Evolutionary conservation across 1,140 invertebrate genomes (phyloP), one percentile per base, ranked within the genome.

Genomic region (Panonychus citri): DNA sequence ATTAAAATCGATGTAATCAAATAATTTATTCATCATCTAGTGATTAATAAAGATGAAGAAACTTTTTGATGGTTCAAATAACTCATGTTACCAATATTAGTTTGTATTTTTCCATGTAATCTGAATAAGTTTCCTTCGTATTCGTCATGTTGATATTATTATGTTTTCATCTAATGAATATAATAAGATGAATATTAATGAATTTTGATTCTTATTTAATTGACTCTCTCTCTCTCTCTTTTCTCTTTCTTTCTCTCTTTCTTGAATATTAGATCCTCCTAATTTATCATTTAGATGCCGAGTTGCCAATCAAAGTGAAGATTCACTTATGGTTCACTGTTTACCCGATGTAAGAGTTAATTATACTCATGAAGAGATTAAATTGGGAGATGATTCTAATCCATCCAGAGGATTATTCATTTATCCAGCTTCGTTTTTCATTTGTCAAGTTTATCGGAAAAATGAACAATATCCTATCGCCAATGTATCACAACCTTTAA

Each of bases 201-300:
- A n/a, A n/a, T n/a, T n/a, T n/a, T 34, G 30, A 34, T 7, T 7
- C 12, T 34, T 5, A 34, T 5, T 12, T 12, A 34, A 34, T 34
- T 34, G 30, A 34, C 12, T 27, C 12, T 25, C 42, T 19, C 25
- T 7, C 24, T 39, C 3, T 21, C 12, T n/a, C n/a, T n/a, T n/a
- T n/a, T n/a, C n/a, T n/a, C n/a, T n/a, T n/a, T n/a, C n/a, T n/a
- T n/a, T n/a, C n/a, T n/a, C n/a, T n/a, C n/a, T n/a, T n/a, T n/a
- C n/a, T n/a, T n/a, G n/a, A n/a, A n/a, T n/a, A n/a, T n/a, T 37
- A 59, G 58, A 50, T 54, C 51, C 59, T 48, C 59, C 59, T n/a
- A 24, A 54, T n/a, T 57, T 60, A 49, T 51, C 59, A 26, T 60
- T 57, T 49, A 15, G 21, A 10, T 60, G 59, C 57, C 52, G 42